Evolutionary conservation across 2,113 vertebrate genomes (phyloP), one percentile per base, ranked within the genome.

Genomic region (Plotosus lineatus): DNA sequence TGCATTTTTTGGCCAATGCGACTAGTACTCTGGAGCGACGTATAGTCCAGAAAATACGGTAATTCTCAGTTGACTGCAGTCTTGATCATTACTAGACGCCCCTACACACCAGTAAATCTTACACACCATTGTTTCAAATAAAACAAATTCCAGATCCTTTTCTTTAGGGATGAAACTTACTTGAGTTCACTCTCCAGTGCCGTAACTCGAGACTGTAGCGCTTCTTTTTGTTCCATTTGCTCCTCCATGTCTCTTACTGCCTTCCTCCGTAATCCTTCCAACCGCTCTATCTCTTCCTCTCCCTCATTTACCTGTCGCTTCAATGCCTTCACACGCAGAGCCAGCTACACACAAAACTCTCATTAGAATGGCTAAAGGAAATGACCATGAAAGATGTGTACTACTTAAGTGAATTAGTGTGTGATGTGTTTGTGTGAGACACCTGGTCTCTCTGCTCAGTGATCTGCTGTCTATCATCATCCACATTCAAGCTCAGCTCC

Each of bases 291-390:
- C 88, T 99, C 96, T 0, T 95, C 96, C 88, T 99, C 97, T 0
- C 96, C 93, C 83, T 97, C 96, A 5, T 99, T 97, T 85, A 99
- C 94, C 85, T 97, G 97, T 31, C 97, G 90, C 93, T 99, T 99
- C 81, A 99, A 88, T 21, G 97, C 95, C 89, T 99, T 99, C 87
- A 99, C 96, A 58, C 89, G 91, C 79, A 99, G 90, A 87, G 94
- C 82, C 17, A 98, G 93, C 97, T 98, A 26, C 93, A 82, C 92
- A 87, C 0, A 90, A 89, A 61, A 44, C 10, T 11, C 38, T 23
- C 50, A 82, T n/a, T 11, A 40, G 53, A 21, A 50, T 15, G 28
- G 50, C 33, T 46, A 14, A 3, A 14, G 9, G 76, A 36, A 23
- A 51, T 17, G 1, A 14, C 21, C 23, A 33, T 44, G 26, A 3